Conservation (phyloP, 2,888 invertebrate species). For the Blastobasis adustella region DNA sequence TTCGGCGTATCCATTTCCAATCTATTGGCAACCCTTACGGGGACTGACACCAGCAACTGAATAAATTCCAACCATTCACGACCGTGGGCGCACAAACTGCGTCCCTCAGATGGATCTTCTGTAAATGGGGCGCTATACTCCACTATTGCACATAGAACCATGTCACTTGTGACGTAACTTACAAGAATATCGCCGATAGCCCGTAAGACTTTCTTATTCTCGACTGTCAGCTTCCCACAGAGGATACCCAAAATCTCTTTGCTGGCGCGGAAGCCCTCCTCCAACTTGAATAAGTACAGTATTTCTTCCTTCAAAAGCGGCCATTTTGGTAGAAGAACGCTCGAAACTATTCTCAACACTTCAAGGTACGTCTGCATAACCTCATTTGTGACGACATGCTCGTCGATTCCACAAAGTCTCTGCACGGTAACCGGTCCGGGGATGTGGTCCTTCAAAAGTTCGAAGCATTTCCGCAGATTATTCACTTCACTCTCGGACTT, state of each 20-base stretch:
- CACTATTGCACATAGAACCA: slow-evolving; percentile 66
- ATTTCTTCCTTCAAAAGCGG: slow-evolving; percentile 65
- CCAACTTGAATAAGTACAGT: slow-evolving; percentile 63
- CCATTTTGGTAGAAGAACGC: slow-evolving; percentile 74
- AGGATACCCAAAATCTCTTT: slow-evolving; percentile 63
- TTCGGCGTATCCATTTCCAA: slow-evolving; percentile 70
- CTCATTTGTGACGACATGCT: slow-evolving; percentile 28
- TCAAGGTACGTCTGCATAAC: slow-evolving; percentile 61
- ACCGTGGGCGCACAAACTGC: slow-evolving; percentile 14
- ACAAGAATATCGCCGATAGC: slow-evolving; percentile 57
- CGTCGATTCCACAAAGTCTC: slow-evolving; percentile 75
- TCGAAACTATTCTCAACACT: slow-evolving; percentile 63
- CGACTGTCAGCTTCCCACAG: slow-evolving; percentile 59
- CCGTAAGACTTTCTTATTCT: slow-evolving; percentile 32
- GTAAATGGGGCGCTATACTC: slow-evolving; percentile 35
- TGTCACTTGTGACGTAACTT: slow-evolving; percentile 71
- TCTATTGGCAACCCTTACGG: slow-evolving; percentile 81
- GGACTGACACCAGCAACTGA: slow-evolving; percentile 79
- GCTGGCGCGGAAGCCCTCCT: slow-evolving; percentile 64
- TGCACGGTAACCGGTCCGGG: slow-evolving; percentile 80
- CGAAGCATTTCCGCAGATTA: slow-evolving; percentile 24
- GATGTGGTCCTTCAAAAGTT: slow-evolving; percentile 29
- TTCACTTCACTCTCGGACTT: slow-evolving; percentile 41
- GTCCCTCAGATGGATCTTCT: slow-evolving; percentile 20
- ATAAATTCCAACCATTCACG: slow-evolving; percentile 70